Base-by-base conservation (phyloP, 1,140 invertebrate genomes). In the Heliconius eleuchia region DNA sequence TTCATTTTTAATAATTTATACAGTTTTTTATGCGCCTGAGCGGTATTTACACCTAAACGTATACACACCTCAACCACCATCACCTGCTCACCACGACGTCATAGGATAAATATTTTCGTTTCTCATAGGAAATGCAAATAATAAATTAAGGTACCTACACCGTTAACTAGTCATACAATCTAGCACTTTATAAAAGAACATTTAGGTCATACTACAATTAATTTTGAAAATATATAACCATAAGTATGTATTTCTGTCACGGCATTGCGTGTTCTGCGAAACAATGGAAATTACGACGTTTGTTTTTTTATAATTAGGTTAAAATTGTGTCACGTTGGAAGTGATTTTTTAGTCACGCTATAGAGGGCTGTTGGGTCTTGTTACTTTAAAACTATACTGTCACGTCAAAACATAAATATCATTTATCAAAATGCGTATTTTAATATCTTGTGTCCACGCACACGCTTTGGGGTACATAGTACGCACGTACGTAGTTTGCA, bases 221-320 rank as follows among this genome's bases (percentile, higher is more conserved):
- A 71, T 77, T 66, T 46, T 66, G 19, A 71, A 70, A 76, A 76
- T 34, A 16, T 77, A 46, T 46, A 39, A 52, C 46, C 66, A 16
- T 23, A 66, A 37, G 34, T 39, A 66, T 66, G n/a, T 55, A 30
- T 66, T 66, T 66, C 23, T 66, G 60, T 66, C 60, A 66, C 60
- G 60, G 23, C n/a, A 66, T 66, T 46, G 71, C 76, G 71, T 73
- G 71, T 46, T 66, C 11, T 27, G 30, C 19, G 27, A 34, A 73
- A 78, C 71, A 78, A 78, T 78, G 71, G 50, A 73, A 78, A 60
- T 72, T 60, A 57, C 34, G 50, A 72, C 42, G 71, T 77, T 30
- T 66, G 70, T 71, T 39, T 73, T 73, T 70, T 78, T 60, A 73
- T 73, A 73, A 73, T 73, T 39, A 50, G 13, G 72, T 72, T 60